Percentiles rank a stretch among this genome's conserved stretches.
Evolutionary conservation across 1,140 invertebrate genomes (phyloP).

Genomic region (Drosophila auraria): DNA sequence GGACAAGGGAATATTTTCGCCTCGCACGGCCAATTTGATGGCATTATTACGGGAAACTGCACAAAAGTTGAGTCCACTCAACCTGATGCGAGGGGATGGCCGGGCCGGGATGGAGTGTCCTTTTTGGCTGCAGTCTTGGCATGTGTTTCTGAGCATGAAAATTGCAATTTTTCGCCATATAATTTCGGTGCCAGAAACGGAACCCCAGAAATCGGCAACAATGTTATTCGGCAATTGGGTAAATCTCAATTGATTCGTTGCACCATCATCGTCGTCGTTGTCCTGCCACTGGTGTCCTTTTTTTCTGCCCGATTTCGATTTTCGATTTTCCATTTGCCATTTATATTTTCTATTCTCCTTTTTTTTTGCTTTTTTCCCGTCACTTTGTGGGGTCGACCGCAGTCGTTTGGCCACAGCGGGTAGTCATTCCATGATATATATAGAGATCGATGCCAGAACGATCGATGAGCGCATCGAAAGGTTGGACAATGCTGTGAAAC

Average conservation of each 20-base stretch:
- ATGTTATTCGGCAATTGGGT: constrained; percentile 47
- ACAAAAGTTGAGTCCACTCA: constrained; percentile 42
- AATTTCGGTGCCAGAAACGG: constrained; percentile 44
- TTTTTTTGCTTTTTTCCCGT: constrained; percentile 4
- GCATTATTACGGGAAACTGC: constrained; percentile 65
- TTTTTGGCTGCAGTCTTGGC: constrained; percentile 32
- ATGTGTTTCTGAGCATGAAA: constrained; percentile 65
- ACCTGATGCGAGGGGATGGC: background rate
- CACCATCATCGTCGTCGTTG: constrained; percentile 56
- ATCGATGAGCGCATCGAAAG: constrained; percentile 63
- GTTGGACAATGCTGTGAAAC: constrained; percentile 25
- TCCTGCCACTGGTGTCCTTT: constrained; percentile 14
- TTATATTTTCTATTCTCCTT: background rate
- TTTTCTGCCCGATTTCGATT: constrained; percentile 7
- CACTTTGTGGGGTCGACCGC: constrained; percentile 68
- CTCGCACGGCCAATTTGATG: constrained; percentile 60
- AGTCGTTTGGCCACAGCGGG: constrained; percentile 80
- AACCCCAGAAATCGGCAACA: constrained; percentile 36
- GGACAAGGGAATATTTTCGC: constrained; percentile 9
- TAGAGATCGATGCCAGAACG: constrained; percentile 25
- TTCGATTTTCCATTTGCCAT: constrained; percentile 7
- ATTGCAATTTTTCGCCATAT: constrained; percentile 74
- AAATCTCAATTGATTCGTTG: constrained; percentile 73
- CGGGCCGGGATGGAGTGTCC: constrained; percentile 26
- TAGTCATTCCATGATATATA: constrained; percentile 7